Evolutionary conservation across 2,797 vertebrate species (phyloP), one percentile per base, ranked within the genome.

Genomic region (Gadopsis marmoratus): DNA sequence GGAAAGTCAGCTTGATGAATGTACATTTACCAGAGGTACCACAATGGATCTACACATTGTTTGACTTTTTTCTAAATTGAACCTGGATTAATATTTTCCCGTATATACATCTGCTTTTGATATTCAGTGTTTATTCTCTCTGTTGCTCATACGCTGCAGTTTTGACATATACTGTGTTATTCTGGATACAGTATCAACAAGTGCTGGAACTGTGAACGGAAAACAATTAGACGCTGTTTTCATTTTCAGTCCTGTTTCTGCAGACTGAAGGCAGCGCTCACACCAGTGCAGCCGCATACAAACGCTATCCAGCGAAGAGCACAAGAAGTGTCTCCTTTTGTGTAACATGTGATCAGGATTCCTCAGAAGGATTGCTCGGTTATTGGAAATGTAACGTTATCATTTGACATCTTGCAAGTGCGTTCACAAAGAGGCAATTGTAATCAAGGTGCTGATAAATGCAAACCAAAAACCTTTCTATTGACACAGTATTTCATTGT

Each of bases 51-150:
- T 74, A 67, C 72, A 75, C 74, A 76, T 79, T 81, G 71, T 79
- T 77, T 79, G 54, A 73, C 71, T 81, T 83, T 84, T 74, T 74
- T 76, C 55, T 77, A 31, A 79, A 75, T 43, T 80, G 58, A 86
- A 73, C 58, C 53, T 48, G 78, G 80, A 85, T 88, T 78, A 67
- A 79, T 78, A 70, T 88, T 86, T 88, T 73, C 76, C 58, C 14
- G 1, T 76, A 60, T 78, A 56, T 82, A 82, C 84, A 89, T 91
- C 83, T 86, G 84, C 74, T 87, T 84, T 77, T 87, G 75, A 79
- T 89, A 82, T 74, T 33, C 71, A 62, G 8, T 70, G 33, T 84
- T 77, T 80, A 74, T 76, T 86, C 54, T 62, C 45, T 19, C 56
- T 67, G 54, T 74, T 67, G 48, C 74, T 51, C 45, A 59, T 76